A percentile compares a stretch with the other conserved stretches of the same genome.
Evolutionary conservation across 23 tunicate genomes (phyloP).

Genomic region (Styela clava): DNA sequence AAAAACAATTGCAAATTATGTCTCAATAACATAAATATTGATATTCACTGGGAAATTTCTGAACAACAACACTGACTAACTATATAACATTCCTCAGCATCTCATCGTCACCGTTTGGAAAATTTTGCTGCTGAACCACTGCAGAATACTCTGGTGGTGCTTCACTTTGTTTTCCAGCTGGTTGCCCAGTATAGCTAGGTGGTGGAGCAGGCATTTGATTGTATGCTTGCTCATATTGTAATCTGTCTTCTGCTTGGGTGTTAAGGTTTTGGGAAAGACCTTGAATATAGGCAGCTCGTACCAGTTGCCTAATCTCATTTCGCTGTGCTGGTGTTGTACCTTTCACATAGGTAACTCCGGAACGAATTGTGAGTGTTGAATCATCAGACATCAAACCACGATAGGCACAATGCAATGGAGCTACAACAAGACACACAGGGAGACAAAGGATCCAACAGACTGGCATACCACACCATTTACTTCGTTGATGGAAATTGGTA

Average conservation of each 20-base stretch:
- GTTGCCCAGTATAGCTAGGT: constrained; percentile 4
- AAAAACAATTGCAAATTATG: no score
- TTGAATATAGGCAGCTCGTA: constrained; percentile 56
- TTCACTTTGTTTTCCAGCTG: neutral
- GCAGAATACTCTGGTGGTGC: constrained; percentile 13
- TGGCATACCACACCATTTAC: constrained; percentile 43
- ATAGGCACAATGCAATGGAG: constrained; percentile 60
- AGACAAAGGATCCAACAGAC: constrained; percentile 63
- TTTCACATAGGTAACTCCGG: constrained; percentile 49
- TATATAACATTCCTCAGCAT: constrained; percentile 10
- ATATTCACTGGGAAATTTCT: no score
- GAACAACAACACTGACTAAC: no score
- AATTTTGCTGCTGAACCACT: no score
- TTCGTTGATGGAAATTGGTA: constrained; percentile 61
- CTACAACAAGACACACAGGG: constrained; percentile 55
- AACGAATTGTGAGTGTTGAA: constrained; percentile 21
- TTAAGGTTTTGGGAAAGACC: constrained; percentile 21
- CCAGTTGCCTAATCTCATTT: constrained; percentile 45
- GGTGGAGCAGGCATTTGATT: constrained; percentile 7
- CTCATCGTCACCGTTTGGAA: neutral
- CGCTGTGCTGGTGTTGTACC: constrained; percentile 61
- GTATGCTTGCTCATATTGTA: constrained; percentile 10
- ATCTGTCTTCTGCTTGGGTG: neutral
- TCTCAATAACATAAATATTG: no score
- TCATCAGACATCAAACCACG: constrained; percentile 41